Evolutionary conservation across 92 coral and sea anemone species (phyloP), one percentile per base, ranked within the genome.

Genomic region (Palythoa grandis): DNA sequence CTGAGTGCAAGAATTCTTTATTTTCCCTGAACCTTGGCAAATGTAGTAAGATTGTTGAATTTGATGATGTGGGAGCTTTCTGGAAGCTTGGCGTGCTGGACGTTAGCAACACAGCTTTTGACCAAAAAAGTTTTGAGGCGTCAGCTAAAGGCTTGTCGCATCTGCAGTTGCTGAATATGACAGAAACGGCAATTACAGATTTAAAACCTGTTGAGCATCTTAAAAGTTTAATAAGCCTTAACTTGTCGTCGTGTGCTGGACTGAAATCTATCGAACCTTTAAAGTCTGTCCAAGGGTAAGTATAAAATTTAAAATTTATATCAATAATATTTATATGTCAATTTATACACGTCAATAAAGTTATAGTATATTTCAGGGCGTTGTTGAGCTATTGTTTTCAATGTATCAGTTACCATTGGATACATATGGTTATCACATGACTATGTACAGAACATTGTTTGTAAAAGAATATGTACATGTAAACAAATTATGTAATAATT

Each of bases 1-100:
- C 83, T 15, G 89, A 82, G 65, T 95, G 98, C 83, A 91, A 86
- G 43, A 82, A 88, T 76, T 89, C 98, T 29, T 82, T 95, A 43
- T 43, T 74, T 47, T 88, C 93, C 12, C 68, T 95, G 39, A 95
- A 91, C 72, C 69, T 95, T 47, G 82, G 92, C 11, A 77, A 88
- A 52, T 93, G 94, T 54, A 65, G n/a, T 35, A 86, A 79, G 3
- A 88, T 92, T 43, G 60, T 24, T 52, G 88, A 89, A 24, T 91
- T 93, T n/a, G 37, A 74, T n/a, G 95, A 79, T 15, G 92, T 93
- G 50, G 89, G 70, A 52, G 72, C 54, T 20, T 88, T 95, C 19
- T 66, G 73, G 7, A 92, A 88, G 19, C 88, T 95, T 52, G 87
- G 82, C 73, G 72, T 83, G 20, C 54, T 95, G 74, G 98, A 95